Percentiles rank a stretch among this genome's conserved stretches.
Conservation (phyloP, 1,140 invertebrate species). For the Homarus americanus region DNA sequence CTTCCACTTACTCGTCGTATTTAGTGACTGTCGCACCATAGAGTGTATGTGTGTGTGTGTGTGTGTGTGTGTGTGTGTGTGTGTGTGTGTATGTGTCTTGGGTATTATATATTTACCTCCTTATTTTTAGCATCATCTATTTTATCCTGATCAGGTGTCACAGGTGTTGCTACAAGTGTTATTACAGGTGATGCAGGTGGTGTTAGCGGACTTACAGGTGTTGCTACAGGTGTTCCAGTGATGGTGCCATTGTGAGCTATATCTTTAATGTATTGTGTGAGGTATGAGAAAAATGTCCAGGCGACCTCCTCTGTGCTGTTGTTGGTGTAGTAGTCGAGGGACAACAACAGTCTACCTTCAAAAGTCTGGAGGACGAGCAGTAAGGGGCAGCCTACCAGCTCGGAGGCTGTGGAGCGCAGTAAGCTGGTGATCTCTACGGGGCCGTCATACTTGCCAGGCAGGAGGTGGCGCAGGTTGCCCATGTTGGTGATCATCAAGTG, state of each 20-base stretch:
- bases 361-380: slow-evolving; percentile 54
- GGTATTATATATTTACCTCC: no score
- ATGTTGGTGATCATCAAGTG: slow-evolving; percentile 64
- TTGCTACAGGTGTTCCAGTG: no score
- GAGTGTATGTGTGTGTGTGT: no score
- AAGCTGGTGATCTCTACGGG: slow-evolving; percentile 54
- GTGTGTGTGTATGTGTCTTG: no score
- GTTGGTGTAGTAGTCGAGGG: slow-evolving; percentile 63
- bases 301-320: slow-evolving; percentile 59
- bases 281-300: neutral
- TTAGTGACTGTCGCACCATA: no score
- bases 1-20: no score
- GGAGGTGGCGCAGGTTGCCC: slow-evolving; percentile 53
- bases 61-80: no score
- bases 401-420: slow-evolving; percentile 25
- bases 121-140: no score
- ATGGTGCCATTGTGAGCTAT: neutral
- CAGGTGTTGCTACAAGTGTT: no score
- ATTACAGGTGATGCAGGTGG: no score
- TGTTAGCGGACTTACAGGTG: no score
- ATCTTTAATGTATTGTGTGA: slow-evolving; percentile 5
- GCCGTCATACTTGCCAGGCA: slow-evolving; percentile 2
- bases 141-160: no score
- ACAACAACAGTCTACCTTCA: slow-evolving; percentile 47
- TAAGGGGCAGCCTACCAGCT: slow-evolving; percentile 52